phyloP scores from a whole-genome alignment of 2,888 invertebrate species.

The Hermaeophaga mercurialis region DNA sequence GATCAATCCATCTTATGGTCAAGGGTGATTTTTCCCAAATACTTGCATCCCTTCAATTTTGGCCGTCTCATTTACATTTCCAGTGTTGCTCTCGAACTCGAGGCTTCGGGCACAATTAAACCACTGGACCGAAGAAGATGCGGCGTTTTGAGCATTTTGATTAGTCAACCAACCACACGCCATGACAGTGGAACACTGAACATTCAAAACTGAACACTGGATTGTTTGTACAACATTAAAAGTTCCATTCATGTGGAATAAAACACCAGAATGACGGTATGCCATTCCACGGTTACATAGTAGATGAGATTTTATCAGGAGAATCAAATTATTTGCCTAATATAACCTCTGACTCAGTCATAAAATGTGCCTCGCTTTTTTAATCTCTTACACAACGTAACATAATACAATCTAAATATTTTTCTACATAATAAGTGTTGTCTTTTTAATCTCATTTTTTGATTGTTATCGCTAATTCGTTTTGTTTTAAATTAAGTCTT shows the following conservation, averaged over 20 bases:
- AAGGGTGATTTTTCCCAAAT: conserved; percentile 43
- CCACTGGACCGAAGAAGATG: conserved; percentile 46
- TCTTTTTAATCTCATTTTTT: too few relatives aligned
- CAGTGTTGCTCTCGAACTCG: conserved; percentile 45
- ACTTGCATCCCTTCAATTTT: conserved; percentile 39
- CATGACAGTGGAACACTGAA: conserved; percentile 32
- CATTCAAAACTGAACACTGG: conserved; percentile 15
- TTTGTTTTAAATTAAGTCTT: too few relatives aligned
- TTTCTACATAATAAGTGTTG: too few relatives aligned
- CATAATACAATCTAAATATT: too few relatives aligned
- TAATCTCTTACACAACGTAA: too few relatives aligned
- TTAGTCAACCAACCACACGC: conserved; percentile 40
- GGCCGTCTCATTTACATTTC: conserved; percentile 47
- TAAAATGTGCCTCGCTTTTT: too few relatives aligned
- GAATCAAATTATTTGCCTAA: too few relatives aligned
- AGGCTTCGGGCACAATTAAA: conserved; percentile 48
- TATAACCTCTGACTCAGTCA: too few relatives aligned
- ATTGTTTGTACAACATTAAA: conserved; percentile 38
- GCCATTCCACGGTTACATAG: too few relatives aligned
- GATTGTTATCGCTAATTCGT: too few relatives aligned
- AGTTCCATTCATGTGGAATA: conserved; percentile 24
- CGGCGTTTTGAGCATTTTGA: conserved; percentile 43
- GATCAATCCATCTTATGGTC: conserved; percentile 52
- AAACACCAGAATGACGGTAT: conserved; percentile 19
- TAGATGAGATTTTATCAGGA: too few relatives aligned